phyloP scores from a whole-genome alignment of 1,140 invertebrate species.

The Drosophila nikananu region DNA sequence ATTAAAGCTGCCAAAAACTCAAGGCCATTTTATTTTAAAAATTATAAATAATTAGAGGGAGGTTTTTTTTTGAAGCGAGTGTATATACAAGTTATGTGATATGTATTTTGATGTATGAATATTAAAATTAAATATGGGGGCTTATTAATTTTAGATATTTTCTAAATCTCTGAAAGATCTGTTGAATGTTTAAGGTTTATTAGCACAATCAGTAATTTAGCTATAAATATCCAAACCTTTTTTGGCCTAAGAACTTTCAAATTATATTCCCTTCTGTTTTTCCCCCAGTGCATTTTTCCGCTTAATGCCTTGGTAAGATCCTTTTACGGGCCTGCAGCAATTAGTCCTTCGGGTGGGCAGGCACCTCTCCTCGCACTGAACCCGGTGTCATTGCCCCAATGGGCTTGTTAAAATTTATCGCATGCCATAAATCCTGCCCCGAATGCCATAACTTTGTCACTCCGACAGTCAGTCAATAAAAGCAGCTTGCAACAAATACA shows the following conservation, averaged over 20 bases:
- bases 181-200: too few species aligned
- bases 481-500: constrained; percentile 25
- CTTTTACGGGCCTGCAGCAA: constrained; percentile 43
- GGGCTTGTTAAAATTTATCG: constrained; percentile 76
- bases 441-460: constrained; percentile 76
- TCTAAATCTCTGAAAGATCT: too few species aligned
- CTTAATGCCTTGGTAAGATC: constrained; percentile 18
- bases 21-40: too few species aligned
- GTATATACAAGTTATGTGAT: too few species aligned
- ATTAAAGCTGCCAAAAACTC: too few species aligned
- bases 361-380: background rate
- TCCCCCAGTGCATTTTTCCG: background rate
- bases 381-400: constrained; percentile 12
- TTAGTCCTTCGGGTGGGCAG: constrained; percentile 35
- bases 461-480: constrained; percentile 70
- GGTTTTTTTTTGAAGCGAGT: too few species aligned
- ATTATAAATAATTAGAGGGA: too few species aligned
- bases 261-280: background rate
- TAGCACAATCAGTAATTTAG: background rate
- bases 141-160: background rate
- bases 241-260: background rate
- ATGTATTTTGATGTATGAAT: background rate
- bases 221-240: too few species aligned
- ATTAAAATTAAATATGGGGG: too few species aligned
- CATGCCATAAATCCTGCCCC: constrained; percentile 69